phyloP scores from a whole-genome alignment of 2,113 vertebrate genomes.

The Numenius arquata region DNA sequence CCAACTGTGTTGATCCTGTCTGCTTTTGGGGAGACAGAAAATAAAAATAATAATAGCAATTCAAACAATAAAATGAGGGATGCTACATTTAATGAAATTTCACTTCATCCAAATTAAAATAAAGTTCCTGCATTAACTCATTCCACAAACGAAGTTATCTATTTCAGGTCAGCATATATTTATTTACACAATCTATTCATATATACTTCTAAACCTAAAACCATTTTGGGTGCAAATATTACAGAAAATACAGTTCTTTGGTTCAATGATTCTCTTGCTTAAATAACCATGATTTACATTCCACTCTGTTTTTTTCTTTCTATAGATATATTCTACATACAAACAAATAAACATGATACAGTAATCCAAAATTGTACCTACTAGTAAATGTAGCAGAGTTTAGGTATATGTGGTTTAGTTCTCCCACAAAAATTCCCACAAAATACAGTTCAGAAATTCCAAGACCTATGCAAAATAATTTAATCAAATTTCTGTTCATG shows the following conservation, averaged over 20 bases:
- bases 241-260: constrained; percentile 37
- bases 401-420: background rate
- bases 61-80: background rate
- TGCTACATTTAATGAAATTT: background rate
- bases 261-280: constrained; percentile 34
- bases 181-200: constrained; percentile 34
- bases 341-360: background rate
- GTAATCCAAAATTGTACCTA: background rate
- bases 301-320: background rate
- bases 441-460: background rate
- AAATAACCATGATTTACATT: constrained; percentile 34
- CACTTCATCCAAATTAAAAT: background rate
- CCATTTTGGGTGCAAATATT: constrained; percentile 57
- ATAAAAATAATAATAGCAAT: background rate
- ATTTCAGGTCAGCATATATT: constrained; percentile 10
- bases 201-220: constrained; percentile 27
- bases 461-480: background rate
- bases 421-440: background rate
- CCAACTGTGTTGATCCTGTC: background rate
- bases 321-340: background rate
- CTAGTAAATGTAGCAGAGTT: background rate
- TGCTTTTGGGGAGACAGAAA: background rate
- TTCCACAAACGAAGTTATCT: background rate
- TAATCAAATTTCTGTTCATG: background rate
- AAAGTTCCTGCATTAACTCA: background rate